Base-by-base conservation (phyloP, 2,113 vertebrate species). In the Eulemur macaco region DNA sequence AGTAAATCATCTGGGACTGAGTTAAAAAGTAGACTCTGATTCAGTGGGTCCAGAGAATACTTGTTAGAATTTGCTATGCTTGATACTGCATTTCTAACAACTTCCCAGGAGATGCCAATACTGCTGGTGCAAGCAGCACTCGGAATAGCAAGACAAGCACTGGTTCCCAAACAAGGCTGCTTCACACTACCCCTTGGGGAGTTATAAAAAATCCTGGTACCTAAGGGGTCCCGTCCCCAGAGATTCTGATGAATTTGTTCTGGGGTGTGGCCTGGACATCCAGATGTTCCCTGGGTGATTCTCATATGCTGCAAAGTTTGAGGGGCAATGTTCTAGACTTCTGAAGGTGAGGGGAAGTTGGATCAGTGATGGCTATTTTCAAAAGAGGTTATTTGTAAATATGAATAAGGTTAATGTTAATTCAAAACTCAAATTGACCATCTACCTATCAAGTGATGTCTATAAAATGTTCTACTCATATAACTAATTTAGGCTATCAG, bases 361-460 rank as follows among this genome's bases (percentile, higher is more conserved):
- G 31, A 66, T 56, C 84, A 42, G 5, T 34, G 52, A 52, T 60
- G 6, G 1, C 13, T 74, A 27, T 47, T 94, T 94, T 96, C 20
- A 50, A 95, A 95, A 84, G 23, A 86, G 29, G 66, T 56, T 58
- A 86, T 89, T 71, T 29, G 14, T 84, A 94, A 92, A 97, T 78
- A 90, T 23, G 23, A 86, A 63, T 68, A 66, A 56, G 20, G 11
- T 23, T 91, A 64, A 91, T 89, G 92, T 90, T 66, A 73, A 93
- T 92, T 95, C 58, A 84, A 94, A 92, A 83, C 29, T 78, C 66
- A 68, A 71, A 68, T 76, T 52, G 80, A 77, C 31, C 34, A 5
- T 83, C 56, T 91, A 76, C 60, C 42, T 42, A 76, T 42, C 83
- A 88, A 77, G 12, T 63, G 73, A 93, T 42, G 66, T 90, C 68